Evolutionary conservation across 2,797 vertebrate species (phyloP).

Genomic region (Carduelis carduelis): DNA sequence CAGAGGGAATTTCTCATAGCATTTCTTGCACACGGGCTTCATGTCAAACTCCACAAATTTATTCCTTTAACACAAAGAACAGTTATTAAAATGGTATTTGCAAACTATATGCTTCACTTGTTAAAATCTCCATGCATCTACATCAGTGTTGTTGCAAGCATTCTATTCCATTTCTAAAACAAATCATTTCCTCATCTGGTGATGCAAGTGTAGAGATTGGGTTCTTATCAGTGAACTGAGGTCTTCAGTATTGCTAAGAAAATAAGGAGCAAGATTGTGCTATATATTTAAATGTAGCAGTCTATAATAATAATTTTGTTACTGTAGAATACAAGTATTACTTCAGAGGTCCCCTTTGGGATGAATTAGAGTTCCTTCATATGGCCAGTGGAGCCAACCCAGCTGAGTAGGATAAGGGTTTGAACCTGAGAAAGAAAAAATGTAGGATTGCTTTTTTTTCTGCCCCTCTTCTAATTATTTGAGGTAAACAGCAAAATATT

Average conservation of each 20-base stretch:
- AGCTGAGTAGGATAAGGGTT: not conserved
- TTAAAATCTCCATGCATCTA: not conserved
- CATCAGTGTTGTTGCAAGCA: not conserved
- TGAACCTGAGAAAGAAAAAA: not conserved
- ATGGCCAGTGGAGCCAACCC: not conserved
- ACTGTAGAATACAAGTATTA: not conserved
- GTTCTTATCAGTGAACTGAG: not conserved
- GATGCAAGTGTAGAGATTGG: not conserved
- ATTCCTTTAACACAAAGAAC: conserved; percentile 67
- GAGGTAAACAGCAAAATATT: not conserved
- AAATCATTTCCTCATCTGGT: not conserved
- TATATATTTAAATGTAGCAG: not conserved
- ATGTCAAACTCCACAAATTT: conserved; percentile 83
- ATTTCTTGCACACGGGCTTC: conserved; percentile 80
- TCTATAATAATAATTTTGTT: not conserved
- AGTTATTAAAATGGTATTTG: not conserved
- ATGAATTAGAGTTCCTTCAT: not conserved
- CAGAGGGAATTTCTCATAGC: conserved; percentile 79
- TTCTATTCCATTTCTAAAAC: not conserved
- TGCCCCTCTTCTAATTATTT: not conserved
- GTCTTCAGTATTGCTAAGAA: not conserved
- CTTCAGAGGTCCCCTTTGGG: not conserved
- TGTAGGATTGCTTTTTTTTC: not conserved
- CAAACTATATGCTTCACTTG: not conserved
- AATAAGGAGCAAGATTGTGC: not conserved